A percentile compares a stretch with the other conserved stretches of the same genome.
Evolutionary conservation across 2,113 vertebrate species (phyloP).

Genomic region (Grantiella picta): DNA sequence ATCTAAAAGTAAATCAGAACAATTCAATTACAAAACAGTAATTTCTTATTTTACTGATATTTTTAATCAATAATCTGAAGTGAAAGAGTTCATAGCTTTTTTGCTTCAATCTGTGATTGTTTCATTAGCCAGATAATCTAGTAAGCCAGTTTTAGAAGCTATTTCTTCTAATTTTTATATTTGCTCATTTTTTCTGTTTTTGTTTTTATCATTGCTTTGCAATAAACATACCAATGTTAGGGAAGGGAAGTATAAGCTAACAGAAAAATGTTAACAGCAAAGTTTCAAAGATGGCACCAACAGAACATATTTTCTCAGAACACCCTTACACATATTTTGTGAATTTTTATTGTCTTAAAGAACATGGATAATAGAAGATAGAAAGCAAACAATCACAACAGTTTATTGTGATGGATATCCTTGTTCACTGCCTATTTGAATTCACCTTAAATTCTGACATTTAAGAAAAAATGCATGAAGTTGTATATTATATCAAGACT

Average conservation of each 20-base stretch:
- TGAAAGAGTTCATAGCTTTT: neutral
- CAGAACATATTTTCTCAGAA: neutral
- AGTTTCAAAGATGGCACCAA: neutral
- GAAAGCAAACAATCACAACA: neutral
- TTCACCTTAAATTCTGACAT: conserved; percentile 15
- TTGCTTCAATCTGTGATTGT: neutral
- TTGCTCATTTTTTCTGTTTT: neutral
- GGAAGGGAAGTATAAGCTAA: neutral
- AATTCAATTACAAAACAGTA: neutral
- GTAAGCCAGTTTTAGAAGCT: neutral
- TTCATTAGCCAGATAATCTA: neutral
- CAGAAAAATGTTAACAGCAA: neutral
- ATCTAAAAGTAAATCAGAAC: neutral
- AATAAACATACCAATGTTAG: neutral
- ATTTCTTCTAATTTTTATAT: neutral
- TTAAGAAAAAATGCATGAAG: neutral
- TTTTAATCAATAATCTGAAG: neutral
- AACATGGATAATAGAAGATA: neutral
- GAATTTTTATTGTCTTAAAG: neutral
- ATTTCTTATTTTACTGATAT: neutral
- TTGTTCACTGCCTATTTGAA: neutral
- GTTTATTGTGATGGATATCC: conserved; percentile 30
- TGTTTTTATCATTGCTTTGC: neutral
- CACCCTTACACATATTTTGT: neutral
- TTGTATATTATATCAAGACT: neutral